Conservation (phyloP, 2,888 invertebrate genomes). For the Iphiclides podalirius region DNA sequence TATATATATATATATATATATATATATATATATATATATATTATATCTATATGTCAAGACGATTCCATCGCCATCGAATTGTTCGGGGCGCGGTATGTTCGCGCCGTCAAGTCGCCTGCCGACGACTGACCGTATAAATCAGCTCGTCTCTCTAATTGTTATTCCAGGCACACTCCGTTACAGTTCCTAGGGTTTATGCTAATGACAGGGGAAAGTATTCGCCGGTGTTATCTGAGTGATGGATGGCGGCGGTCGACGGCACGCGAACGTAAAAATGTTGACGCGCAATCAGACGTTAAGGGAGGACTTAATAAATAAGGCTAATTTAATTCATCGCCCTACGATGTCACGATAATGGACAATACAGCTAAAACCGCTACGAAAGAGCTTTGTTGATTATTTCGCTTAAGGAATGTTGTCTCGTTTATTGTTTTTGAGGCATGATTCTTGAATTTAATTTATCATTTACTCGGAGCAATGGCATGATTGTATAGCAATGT, state of each 20-base stretch:
- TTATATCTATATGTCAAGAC: no score
- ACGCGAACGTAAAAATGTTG: constrained; percentile 42
- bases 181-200: constrained; percentile 59
- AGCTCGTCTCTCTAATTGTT: constrained; percentile 39
- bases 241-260: constrained; percentile 53
- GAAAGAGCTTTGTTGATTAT: background rate
- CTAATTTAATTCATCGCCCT: constrained; percentile 10
- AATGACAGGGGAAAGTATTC: constrained; percentile 52
- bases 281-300: constrained; percentile 8
- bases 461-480: no score
- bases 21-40: no score
- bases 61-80: no score
- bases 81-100: no score
- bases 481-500: no score
- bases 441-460: no score
- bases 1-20: no score
- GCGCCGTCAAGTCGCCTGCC: no score
- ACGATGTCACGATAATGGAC: background rate
- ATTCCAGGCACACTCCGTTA: constrained; percentile 44
- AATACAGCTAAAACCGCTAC: background rate
- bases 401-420: no score
- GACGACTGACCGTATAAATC: no score
- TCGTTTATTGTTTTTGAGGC: no score
- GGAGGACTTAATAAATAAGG: constrained; percentile 21
- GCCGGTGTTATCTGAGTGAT: constrained; percentile 65